Evolutionary conservation across 1,140 invertebrate species (phyloP).

Genomic region (Lucilia cuprina): DNA sequence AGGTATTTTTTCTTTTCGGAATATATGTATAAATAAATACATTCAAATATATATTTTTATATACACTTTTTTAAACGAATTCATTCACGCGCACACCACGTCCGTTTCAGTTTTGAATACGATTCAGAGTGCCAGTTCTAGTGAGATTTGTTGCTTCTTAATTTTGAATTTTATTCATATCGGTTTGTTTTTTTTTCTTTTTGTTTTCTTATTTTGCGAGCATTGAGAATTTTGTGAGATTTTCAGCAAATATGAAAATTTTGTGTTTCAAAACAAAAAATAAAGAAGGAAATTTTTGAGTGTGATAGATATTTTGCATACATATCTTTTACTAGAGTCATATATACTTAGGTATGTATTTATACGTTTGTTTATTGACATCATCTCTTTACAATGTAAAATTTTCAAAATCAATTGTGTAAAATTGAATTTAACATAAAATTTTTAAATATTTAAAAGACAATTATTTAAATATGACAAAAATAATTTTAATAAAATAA

Average conservation of each 20-base stretch:
- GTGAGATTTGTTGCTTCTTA: background rate
- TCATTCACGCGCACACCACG: constrained; percentile 19
- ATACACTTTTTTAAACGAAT: constrained; percentile 6
- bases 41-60: background rate
- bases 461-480: no score
- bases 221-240: background rate
- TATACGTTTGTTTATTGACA: no score
- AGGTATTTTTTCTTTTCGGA: constrained; percentile 3
- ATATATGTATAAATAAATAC: background rate
- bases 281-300: no score
- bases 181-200: background rate
- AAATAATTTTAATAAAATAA: no score
- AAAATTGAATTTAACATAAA: no score
- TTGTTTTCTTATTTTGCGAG: background rate
- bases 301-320: no score
- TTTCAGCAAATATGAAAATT: background rate
- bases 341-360: no score
- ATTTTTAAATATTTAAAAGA: no score
- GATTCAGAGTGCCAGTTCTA: constrained; percentile 7
- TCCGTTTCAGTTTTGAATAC: constrained; percentile 16
- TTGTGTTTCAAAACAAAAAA: background rate
- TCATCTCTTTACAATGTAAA: no score
- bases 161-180: background rate
- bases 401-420: no score
- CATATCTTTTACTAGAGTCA: no score